These are phyloP conservation scores for Percopsis omiscomaycus DNA, from an alignment of 2,797 vertebrate species.

Conservation along the genomic window DNA sequence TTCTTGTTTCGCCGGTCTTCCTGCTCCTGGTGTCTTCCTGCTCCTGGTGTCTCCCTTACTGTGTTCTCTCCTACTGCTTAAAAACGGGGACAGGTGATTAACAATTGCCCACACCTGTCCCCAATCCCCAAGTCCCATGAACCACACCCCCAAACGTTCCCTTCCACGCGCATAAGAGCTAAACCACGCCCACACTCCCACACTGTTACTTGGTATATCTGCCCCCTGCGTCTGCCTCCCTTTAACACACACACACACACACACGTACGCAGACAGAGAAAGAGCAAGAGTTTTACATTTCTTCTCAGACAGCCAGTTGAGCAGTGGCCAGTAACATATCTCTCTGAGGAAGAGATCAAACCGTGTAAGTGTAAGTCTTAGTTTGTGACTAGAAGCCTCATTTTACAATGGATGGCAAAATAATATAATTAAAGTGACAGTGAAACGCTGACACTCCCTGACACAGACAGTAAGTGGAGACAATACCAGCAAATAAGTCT, in stretches of 20 bases:
- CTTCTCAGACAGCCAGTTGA: not conserved
- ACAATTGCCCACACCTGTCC: too few relatives aligned
- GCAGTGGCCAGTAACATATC: not conserved
- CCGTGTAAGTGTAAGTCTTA: too few relatives aligned
- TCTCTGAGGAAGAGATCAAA: not conserved
- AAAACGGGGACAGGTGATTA: too few relatives aligned
- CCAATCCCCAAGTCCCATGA: too few relatives aligned
- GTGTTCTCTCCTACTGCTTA: not conserved
- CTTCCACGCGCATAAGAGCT: too few relatives aligned
- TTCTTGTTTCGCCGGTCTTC: too few relatives aligned
- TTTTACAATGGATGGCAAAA: slow-evolving; percentile 7
- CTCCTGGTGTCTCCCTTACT: not conserved
- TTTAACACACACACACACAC: not conserved
- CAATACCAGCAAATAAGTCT: not conserved
- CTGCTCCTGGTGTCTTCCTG: not conserved
- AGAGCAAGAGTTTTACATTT: not conserved
- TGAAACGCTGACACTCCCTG: not conserved
- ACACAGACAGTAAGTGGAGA: slow-evolving; percentile 7
- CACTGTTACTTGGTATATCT: too few relatives aligned
- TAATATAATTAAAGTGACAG: slow-evolving; percentile 18
- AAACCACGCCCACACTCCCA: too few relatives aligned
- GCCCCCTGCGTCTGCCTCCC: not conserved
- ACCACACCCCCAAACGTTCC: too few relatives aligned
- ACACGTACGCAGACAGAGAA: not conserved
- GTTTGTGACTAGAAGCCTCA: not conserved